Conservation (phyloP, 2,113 vertebrate species). For the Rhinogobius similis region DNA sequence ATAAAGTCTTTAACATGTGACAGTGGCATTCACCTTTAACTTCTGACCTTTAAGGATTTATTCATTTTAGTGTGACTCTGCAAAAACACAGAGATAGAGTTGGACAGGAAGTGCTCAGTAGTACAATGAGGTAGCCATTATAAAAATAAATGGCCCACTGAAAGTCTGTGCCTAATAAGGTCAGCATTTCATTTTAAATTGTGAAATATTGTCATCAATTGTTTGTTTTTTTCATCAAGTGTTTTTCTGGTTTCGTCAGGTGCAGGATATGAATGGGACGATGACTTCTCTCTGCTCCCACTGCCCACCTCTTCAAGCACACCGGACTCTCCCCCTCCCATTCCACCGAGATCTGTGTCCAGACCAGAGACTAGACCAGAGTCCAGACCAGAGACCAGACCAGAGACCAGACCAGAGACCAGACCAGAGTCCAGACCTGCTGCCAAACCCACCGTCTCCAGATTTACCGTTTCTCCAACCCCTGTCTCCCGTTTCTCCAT, state of each 20-base stretch:
- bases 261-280: slow-evolving; percentile 85
- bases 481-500: slow-evolving; percentile 91
- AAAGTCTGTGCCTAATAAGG: too few relatives aligned
- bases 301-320: slow-evolving; percentile 74
- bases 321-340: slow-evolving; percentile 39
- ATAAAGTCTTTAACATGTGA: too few relatives aligned
- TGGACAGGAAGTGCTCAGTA: too few relatives aligned
- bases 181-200: too few relatives aligned
- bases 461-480: slow-evolving; percentile 90
- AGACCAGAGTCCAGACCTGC: background rate
- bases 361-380: slow-evolving; percentile 35
- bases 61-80: too few relatives aligned
- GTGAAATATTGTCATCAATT: too few relatives aligned
- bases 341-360: slow-evolving; percentile 12
- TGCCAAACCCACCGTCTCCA: slow-evolving; percentile 70
- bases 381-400: slow-evolving; percentile 4
- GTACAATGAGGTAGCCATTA: too few relatives aligned
- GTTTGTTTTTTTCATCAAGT: too few relatives aligned
- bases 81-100: too few relatives aligned
- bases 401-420: slow-evolving; percentile 41
- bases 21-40: too few relatives aligned
- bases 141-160: too few relatives aligned
- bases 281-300: slow-evolving; percentile 80
- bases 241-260: slow-evolving; percentile 65
- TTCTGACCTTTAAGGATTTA: too few relatives aligned